Evolutionary conservation across 37 sponge, comb jelly and placozoan genomes (phyloP).

Genomic region (Hormiphora californensis): DNA sequence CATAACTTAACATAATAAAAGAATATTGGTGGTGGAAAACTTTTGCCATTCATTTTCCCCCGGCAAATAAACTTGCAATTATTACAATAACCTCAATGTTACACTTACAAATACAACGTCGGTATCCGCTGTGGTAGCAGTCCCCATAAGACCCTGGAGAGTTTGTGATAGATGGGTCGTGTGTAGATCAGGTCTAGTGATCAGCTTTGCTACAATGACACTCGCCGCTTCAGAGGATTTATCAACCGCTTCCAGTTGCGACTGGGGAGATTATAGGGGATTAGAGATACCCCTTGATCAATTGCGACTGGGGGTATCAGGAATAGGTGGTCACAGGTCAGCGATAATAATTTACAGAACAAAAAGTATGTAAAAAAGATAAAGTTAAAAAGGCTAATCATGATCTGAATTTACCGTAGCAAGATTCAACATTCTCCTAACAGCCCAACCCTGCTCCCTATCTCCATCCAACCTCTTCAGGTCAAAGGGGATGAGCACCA

Average conservation of each 20-base stretch:
- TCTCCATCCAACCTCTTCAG: conserved; percentile 77
- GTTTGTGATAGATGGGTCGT: neutral
- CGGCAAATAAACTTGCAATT: neutral
- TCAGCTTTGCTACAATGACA: conserved; percentile 72
- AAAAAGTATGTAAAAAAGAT: neutral
- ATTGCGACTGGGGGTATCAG: too few species aligned
- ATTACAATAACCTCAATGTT: neutral
- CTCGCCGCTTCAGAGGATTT: conserved; percentile 89
- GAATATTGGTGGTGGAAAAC: too few species aligned
- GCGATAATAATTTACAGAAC: neutral
- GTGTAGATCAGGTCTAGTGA: conserved; percentile 42
- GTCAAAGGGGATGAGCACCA: conserved; percentile 90
- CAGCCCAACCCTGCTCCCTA: conserved; percentile 22
- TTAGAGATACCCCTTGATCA: too few species aligned
- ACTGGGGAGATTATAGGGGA: too few species aligned
- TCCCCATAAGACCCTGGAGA: neutral
- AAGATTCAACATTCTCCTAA: conserved; percentile 72
- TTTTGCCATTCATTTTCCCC: too few species aligned
- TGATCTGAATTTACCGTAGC: conserved; percentile 61
- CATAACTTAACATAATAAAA: too few species aligned
- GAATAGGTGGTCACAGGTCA: neutral
- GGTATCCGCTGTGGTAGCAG: neutral
- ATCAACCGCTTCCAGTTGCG: conserved; percentile 68
- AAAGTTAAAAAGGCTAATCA: too few species aligned
- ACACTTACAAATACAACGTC: conserved; percentile 51